These are phyloP conservation scores for Hippocampus zosterae DNA, from an alignment of 2,113 vertebrate species.

Conservation along the genomic window DNA sequence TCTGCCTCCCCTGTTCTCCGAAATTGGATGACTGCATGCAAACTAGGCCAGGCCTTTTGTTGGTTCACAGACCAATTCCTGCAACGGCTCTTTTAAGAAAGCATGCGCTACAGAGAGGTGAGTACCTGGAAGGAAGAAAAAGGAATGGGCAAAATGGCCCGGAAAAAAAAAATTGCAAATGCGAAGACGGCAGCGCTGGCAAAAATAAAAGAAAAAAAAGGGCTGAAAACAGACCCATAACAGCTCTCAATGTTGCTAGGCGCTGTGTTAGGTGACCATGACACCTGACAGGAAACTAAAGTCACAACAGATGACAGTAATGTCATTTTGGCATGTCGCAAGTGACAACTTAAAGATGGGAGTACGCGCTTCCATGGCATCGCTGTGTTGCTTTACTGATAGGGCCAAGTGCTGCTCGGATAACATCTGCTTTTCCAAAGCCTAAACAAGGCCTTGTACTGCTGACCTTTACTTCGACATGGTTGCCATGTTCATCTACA, in stretches of 20 bases:
- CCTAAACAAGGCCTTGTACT: background rate
- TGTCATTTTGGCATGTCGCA: slow-evolving; percentile 28
- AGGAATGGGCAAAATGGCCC: slow-evolving; percentile 38
- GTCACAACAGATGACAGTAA: slow-evolving; percentile 21
- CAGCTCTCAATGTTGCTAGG: slow-evolving; percentile 31
- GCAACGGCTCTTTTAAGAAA: slow-evolving; percentile 4
- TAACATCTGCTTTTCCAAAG: slow-evolving; percentile 24
- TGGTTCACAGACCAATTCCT: slow-evolving; percentile 49
- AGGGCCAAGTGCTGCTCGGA: slow-evolving; percentile 8
- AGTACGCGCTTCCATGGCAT: slow-evolving; percentile 20
- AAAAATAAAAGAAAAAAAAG: slow-evolving; percentile 5
- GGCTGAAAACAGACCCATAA: slow-evolving; percentile 36
- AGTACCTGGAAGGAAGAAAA: slow-evolving; percentile 11
- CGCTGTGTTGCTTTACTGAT: slow-evolving; percentile 12
- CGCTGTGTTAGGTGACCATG: slow-evolving; percentile 36
- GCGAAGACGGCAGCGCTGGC: slow-evolving; percentile 33
- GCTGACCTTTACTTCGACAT: slow-evolving; percentile 46
- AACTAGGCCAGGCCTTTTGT: slow-evolving; percentile 55
- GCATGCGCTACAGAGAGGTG: background rate
- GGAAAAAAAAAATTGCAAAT: slow-evolving; percentile 16
- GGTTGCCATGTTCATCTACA: slow-evolving; percentile 28
- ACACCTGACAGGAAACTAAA: slow-evolving; percentile 24
- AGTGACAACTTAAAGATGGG: slow-evolving; percentile 16
- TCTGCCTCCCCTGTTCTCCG: slow-evolving; percentile 17
- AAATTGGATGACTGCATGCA: slow-evolving; percentile 40